These are phyloP conservation scores for Bombus consobrinus DNA, from an alignment of 1,140 invertebrate genomes.

Conservation along the genomic window DNA sequence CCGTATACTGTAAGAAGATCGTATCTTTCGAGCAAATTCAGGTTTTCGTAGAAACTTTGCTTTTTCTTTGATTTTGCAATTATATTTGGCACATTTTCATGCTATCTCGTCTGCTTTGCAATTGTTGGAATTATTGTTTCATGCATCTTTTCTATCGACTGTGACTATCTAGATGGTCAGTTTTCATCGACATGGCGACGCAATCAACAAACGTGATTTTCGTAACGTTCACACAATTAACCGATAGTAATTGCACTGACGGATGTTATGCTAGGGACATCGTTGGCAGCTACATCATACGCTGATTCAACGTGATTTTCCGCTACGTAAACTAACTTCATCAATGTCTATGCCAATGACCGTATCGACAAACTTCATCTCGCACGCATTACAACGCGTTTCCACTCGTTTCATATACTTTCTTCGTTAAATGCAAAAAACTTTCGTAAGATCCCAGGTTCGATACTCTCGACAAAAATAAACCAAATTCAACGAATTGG, in stretches of 20 bases:
- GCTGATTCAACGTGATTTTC: slow-evolving; percentile 23
- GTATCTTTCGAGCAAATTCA: background rate
- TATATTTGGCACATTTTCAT: no score
- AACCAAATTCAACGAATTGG: background rate
- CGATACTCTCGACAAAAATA: background rate
- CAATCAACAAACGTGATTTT: background rate
- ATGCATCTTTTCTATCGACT: background rate
- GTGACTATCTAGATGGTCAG: background rate
- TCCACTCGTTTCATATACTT: background rate
- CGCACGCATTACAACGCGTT: background rate
- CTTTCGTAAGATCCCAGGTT: background rate
- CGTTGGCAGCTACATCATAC: background rate
- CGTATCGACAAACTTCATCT: background rate
- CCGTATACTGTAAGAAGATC: background rate
- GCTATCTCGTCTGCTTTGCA: no score
- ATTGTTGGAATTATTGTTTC: slow-evolving; percentile 42
- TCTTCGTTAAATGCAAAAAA: background rate
- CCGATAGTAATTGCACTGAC: slow-evolving; percentile 1
- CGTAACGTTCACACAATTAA: slow-evolving; percentile 11
- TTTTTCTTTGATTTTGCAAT: background rate
- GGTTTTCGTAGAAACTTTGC: background rate
- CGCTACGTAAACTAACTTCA: background rate
- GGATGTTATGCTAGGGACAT: background rate
- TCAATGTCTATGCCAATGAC: slow-evolving; percentile 6
- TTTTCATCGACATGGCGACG: background rate